phyloP scores from a whole-genome alignment of 1,140 invertebrate species.

The Pseudobourletiella spinata region DNA sequence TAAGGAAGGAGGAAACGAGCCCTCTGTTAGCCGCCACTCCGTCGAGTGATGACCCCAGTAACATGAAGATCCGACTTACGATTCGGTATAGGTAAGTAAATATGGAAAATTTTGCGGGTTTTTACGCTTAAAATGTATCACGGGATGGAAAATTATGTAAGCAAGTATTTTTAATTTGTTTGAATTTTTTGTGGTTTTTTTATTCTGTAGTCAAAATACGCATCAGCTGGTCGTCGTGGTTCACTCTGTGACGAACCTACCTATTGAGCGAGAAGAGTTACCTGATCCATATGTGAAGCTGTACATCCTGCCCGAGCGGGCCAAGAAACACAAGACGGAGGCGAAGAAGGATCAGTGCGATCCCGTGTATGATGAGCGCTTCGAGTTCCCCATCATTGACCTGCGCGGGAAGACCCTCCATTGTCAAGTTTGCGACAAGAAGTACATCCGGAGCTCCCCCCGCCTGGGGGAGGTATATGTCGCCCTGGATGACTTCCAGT shows the following conservation, averaged over 20 bases:
- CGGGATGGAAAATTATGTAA: too few relatives aligned
- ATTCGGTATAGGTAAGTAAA: slow-evolving; percentile 30
- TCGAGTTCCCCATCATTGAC: slow-evolving; percentile 38
- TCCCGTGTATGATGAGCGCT: slow-evolving; percentile 49
- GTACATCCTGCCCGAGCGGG: slow-evolving; percentile 77
- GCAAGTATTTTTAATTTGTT: too few relatives aligned
- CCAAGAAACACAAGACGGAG: slow-evolving; percentile 83
- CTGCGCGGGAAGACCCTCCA: slow-evolving; percentile 37
- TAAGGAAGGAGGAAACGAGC: not conserved
- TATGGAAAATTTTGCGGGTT: too few relatives aligned
- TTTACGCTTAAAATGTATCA: too few relatives aligned
- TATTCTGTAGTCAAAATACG: slow-evolving; percentile 21
- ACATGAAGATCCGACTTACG: slow-evolving; percentile 32
- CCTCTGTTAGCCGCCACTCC: not conserved
- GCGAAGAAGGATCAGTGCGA: slow-evolving; percentile 46
- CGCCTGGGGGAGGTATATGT: slow-evolving; percentile 35
- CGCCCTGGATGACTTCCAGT: slow-evolving; percentile 30
- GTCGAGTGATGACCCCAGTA: not conserved
- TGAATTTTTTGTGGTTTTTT: too few relatives aligned
- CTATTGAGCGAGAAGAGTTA: slow-evolving; percentile 74
- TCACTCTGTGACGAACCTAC: slow-evolving; percentile 53
- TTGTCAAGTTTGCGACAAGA: slow-evolving; percentile 39
- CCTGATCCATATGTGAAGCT: slow-evolving; percentile 93
- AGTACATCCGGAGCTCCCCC: slow-evolving; percentile 37
- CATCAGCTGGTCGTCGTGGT: slow-evolving; percentile 32